Evolutionary conservation across 2,113 vertebrate genomes (phyloP).

Genomic region (Odontesthes bonariensis): DNA sequence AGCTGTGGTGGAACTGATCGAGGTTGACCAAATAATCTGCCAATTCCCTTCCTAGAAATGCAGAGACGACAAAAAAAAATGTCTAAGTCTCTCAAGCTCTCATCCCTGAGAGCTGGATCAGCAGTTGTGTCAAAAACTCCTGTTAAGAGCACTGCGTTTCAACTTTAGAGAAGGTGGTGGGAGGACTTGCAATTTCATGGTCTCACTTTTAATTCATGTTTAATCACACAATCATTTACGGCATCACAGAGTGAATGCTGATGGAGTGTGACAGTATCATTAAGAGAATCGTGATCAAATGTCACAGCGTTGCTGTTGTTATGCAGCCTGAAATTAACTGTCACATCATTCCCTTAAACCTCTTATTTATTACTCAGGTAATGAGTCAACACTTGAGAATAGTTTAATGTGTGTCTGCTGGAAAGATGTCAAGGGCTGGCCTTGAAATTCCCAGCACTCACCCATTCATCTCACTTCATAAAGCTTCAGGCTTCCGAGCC

Average conservation of each 20-base stretch:
- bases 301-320: conserved; percentile 42
- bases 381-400: conserved; percentile 44
- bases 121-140: conserved; percentile 79
- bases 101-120: conserved; percentile 81
- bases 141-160: conserved; percentile 71
- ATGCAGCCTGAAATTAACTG: conserved; percentile 52
- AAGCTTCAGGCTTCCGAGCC: conserved; percentile 55
- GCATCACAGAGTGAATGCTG: conserved; percentile 48
- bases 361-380: conserved; percentile 53
- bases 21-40: conserved; percentile 86
- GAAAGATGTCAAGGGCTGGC: conserved; percentile 48
- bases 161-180: conserved; percentile 71
- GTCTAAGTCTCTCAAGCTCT: conserved; percentile 79
- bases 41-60: conserved; percentile 82
- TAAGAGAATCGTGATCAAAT: conserved; percentile 52
- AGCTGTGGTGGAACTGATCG: conserved; percentile 84
- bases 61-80: conserved; percentile 79
- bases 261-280: conserved; percentile 51
- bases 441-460: conserved; percentile 55
- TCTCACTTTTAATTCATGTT: conserved; percentile 75
- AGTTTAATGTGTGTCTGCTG: conserved; percentile 35
- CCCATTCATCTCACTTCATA: conserved; percentile 70
- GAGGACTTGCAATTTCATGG: conserved; percentile 65
- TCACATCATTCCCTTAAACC: conserved; percentile 47
- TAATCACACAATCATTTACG: conserved; percentile 66